These are phyloP conservation scores for Caenorhabditis uteleia DNA, from an alignment of 2,888 invertebrate genomes.

Conservation along the genomic window DNA sequence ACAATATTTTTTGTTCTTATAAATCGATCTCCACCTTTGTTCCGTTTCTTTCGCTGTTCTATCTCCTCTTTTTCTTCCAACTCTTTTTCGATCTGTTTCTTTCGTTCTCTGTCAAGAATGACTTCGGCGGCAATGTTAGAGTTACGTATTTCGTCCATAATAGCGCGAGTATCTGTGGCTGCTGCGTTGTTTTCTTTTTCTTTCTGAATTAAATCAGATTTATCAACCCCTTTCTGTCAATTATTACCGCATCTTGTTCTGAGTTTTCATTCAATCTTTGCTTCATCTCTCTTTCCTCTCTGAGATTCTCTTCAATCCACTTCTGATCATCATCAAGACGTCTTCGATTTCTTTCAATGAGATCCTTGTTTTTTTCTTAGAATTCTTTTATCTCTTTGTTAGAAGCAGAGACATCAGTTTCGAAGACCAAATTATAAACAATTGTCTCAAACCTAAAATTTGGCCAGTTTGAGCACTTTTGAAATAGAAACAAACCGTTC, in stretches of 20 bases:
- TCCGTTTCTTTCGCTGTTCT: constrained; percentile 76
- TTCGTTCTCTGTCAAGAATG: constrained; percentile 75
- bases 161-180: constrained; percentile 74
- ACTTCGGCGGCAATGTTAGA: constrained; percentile 86
- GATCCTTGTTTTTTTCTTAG: constrained; percentile 54
- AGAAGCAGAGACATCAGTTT: constrained; percentile 54
- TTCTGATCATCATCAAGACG: constrained; percentile 75
- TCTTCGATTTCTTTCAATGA: constrained; percentile 65
- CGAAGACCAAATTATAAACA: constrained; percentile 60
- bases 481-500: no score
- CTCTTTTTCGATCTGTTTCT: constrained; percentile 74
- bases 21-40: constrained; percentile 71
- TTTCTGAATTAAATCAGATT: no score
- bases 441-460: constrained; percentile 53
- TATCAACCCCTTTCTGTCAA: no score
- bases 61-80: constrained; percentile 70
- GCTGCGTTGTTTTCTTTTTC: constrained; percentile 33
- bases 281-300: constrained; percentile 57
- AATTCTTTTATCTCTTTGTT: constrained; percentile 60
- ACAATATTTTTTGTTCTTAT: neutral
- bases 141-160: constrained; percentile 93
- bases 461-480: no score
- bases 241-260: constrained; percentile 39
- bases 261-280: constrained; percentile 33
- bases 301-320: constrained; percentile 74